Evolutionary conservation across 2,888 invertebrate species (phyloP).

Genomic region (Chrysopilus asiliformis): DNA sequence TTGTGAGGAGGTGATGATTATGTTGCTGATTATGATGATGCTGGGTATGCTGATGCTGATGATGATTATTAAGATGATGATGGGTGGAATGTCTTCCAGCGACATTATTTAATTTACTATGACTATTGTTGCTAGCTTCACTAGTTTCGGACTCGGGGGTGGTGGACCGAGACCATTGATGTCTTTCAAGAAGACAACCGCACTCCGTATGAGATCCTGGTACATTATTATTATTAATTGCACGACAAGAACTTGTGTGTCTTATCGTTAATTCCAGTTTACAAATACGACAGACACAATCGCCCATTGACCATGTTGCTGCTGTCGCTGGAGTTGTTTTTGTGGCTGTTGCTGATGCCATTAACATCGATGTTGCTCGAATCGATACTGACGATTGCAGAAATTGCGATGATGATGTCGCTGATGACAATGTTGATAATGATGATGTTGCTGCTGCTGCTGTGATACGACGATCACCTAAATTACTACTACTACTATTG

Average conservation of each 20-base stretch:
- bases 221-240: constrained; percentile 45
- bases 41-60: constrained; percentile 3
- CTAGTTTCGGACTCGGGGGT: constrained; percentile 14
- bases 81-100: constrained; percentile 1
- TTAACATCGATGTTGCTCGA: neutral
- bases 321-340: constrained; percentile 3
- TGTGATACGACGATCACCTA: constrained; percentile 11
- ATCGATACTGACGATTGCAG: neutral
- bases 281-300: constrained; percentile 50
- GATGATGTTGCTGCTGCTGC: constrained; percentile 24
- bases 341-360: constrained; percentile 1
- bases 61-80: constrained; percentile 1
- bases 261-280: constrained; percentile 50
- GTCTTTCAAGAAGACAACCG: constrained; percentile 14
- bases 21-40: neutral
- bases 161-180: constrained; percentile 18
- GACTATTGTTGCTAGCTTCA: neutral
- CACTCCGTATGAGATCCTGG: constrained; percentile 17
- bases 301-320: constrained; percentile 11
- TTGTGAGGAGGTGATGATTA: neutral
- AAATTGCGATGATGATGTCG: neutral
- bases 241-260: constrained; percentile 55
- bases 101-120: neutral
- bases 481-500: neutral
- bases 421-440: neutral